These are phyloP conservation scores for Syritta pipiens DNA, from an alignment of 2,888 invertebrate genomes.

Conservation along the genomic window DNA sequence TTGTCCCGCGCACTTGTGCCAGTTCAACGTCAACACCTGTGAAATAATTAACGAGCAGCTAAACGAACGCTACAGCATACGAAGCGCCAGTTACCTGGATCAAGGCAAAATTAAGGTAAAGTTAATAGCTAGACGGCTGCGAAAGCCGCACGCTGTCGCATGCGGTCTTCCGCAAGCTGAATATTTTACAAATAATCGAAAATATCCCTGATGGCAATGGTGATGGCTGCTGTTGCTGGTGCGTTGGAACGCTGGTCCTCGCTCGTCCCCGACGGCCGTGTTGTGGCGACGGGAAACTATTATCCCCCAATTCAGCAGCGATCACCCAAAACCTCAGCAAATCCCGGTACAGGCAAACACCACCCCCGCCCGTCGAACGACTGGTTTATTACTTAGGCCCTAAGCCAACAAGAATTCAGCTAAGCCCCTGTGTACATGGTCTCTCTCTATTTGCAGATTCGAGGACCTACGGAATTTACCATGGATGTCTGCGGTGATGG, in stretches of 20 bases:
- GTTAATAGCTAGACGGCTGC: slow-evolving; percentile 37
- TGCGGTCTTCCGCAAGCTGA: neutral
- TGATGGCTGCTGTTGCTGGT: neutral
- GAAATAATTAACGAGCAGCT: slow-evolving; percentile 77
- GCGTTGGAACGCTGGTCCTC: neutral
- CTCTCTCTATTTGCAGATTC: slow-evolving; percentile 48
- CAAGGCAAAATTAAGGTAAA: slow-evolving; percentile 76
- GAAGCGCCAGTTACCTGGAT: slow-evolving; percentile 74
- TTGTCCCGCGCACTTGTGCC: slow-evolving; percentile 77
- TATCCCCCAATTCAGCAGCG: slow-evolving; percentile 47
- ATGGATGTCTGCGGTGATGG: slow-evolving; percentile 75
- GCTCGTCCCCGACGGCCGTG: too few species aligned
- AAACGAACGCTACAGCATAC: slow-evolving; percentile 74
- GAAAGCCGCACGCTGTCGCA: neutral
- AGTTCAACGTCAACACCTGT: slow-evolving; percentile 74
- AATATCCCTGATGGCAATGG: slow-evolving; percentile 14
- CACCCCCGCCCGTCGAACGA: slow-evolving; percentile 18
- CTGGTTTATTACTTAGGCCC: slow-evolving; percentile 58
- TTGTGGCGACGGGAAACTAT: slow-evolving; percentile 33
- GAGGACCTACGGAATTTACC: slow-evolving; percentile 47
- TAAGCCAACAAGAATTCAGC: slow-evolving; percentile 36
- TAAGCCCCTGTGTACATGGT: slow-evolving; percentile 7
- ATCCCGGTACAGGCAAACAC: slow-evolving; percentile 40
- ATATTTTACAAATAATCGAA: slow-evolving; percentile 29
- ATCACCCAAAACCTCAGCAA: slow-evolving; percentile 58